Percentiles rank a stretch among this genome's conserved stretches.
These are phyloP conservation scores for Probaryconus sp. DNA, from an alignment of 1,140 invertebrate genomes.

Conservation along the genomic window DNA sequence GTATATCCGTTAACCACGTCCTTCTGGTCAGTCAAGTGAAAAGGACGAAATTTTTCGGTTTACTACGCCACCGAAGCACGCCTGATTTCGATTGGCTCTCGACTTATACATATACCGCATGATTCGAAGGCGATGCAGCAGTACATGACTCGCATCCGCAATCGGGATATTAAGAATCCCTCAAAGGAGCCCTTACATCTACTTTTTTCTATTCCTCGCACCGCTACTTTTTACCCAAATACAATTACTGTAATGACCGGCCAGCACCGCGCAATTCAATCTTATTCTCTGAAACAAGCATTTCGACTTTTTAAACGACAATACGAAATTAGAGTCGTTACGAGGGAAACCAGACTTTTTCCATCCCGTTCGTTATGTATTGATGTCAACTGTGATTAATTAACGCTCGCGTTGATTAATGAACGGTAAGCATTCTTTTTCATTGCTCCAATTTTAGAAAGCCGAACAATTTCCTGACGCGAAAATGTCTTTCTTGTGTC, in stretches of 20 bases:
- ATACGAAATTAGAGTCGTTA: slow-evolving; percentile 40
- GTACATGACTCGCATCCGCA: slow-evolving; percentile 54
- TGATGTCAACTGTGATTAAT: slow-evolving; percentile 46
- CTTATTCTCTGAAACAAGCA: slow-evolving; percentile 34
- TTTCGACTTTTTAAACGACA: slow-evolving; percentile 28
- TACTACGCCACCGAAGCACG: slow-evolving; percentile 26
- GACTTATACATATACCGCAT: slow-evolving; percentile 48
- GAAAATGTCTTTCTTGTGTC: no score
- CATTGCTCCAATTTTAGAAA: slow-evolving; percentile 27
- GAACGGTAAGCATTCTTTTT: slow-evolving; percentile 8
- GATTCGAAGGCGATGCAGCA: slow-evolving; percentile 50
- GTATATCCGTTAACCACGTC: slow-evolving; percentile 46
- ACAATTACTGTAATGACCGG: slow-evolving; percentile 47
- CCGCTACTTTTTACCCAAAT: slow-evolving; percentile 42
- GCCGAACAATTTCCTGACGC: no score
- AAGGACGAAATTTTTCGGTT: slow-evolving; percentile 52
- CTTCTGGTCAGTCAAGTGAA: slow-evolving; percentile 53
- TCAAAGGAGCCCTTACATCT: slow-evolving; percentile 38
- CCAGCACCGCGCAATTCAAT: slow-evolving; percentile 27
- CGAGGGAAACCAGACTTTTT: slow-evolving; percentile 11
- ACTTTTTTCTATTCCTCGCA: slow-evolving; percentile 25
- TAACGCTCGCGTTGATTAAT: slow-evolving; percentile 39
- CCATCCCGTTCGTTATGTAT: slow-evolving; percentile 16
- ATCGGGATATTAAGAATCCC: slow-evolving; percentile 53
- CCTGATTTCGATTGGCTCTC: slow-evolving; percentile 51